phyloP scores from a whole-genome alignment of 2,888 invertebrate genomes.

The Coelopa pilipes region DNA sequence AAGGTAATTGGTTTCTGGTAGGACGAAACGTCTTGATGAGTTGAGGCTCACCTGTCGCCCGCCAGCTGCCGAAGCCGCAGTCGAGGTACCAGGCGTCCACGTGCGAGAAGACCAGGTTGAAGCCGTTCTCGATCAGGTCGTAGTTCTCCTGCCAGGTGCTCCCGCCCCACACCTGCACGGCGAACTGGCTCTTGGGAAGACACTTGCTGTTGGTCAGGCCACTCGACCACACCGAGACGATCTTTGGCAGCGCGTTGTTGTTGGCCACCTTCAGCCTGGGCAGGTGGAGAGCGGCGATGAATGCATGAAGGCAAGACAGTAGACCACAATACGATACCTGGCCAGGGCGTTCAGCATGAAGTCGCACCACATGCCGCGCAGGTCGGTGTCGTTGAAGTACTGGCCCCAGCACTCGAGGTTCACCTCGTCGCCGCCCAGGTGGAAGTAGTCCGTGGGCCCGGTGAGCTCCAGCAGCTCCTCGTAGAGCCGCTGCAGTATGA shows the following conservation, averaged over 20 bases:
- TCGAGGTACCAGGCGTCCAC: constrained; percentile 91
- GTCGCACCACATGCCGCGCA: constrained; percentile 82
- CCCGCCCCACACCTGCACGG: constrained; percentile 84
- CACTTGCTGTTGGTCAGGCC: constrained; percentile 80
- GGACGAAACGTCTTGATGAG: too few species aligned
- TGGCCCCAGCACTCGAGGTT: constrained; percentile 84
- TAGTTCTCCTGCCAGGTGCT: constrained; percentile 84
- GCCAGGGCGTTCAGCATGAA: constrained; percentile 76
- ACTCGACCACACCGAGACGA: constrained; percentile 80
- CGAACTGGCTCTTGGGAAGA: constrained; percentile 71
- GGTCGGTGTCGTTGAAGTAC: constrained; percentile 79
- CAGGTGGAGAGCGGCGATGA: too few species aligned
- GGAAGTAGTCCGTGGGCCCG: constrained; percentile 81
- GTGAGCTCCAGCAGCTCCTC: constrained; percentile 79
- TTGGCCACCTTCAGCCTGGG: constrained; percentile 64
- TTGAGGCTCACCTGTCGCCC: constrained; percentile 70
- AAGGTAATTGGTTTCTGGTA: too few species aligned
- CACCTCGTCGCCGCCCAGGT: constrained; percentile 77
- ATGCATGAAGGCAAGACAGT: too few species aligned
- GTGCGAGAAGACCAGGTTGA: constrained; percentile 82
- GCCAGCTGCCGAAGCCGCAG: constrained; percentile 88
- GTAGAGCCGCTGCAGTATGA: constrained; percentile 79
- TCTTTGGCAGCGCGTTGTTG: constrained; percentile 60
- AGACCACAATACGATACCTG: constrained; percentile 55
- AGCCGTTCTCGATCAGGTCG: constrained; percentile 81